Base-by-base conservation (phyloP, 2,888 invertebrate species). In the Cephus pulcher region DNA sequence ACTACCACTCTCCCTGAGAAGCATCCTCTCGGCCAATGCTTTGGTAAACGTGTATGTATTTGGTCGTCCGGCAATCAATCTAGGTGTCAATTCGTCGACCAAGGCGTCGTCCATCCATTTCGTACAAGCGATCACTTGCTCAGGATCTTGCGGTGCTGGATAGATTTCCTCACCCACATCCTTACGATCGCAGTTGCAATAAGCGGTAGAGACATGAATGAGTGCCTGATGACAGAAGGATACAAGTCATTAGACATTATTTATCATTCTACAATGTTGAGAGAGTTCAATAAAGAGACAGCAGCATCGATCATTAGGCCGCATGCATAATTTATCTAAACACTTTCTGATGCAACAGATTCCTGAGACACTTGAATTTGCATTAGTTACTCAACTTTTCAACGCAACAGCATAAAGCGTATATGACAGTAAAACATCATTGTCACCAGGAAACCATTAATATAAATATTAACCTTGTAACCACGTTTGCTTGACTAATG, bases 1-100 rank as follows among this genome's bases (percentile, higher is more conserved):
- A 74, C 92, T 91, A 30, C 92, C 92, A 12, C 93, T 93, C 84
- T 95, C 94, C 80, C 93, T 92, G 34, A 93, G 90, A 35, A 96
- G 92, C 86, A 95, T 90, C 85, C 93, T 93, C 88, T 96, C 96
- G 11, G 95, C 95, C 84, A 96, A 91, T 70, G 95, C 95, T 91
- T 96, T 96, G 69, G 95, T 95, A 88, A 94, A 94, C 3, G 95
- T 95, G 92, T 96, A 96, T 0, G 95, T 95, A 90, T 96, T 96
- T 37, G 96, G 96, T 82, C 95, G 93, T 77, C 90, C 91, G 40
- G 92, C 92, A 75, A 93, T 92, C 74, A 93, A 84, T 82, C 88
- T 90, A 32, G 91, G 90, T 69, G 92, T 92, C 80, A 93, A 87
- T 30, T 91, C 90, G 69, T 93, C 91, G 33, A 93, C 87, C 76